Evolutionary conservation across 1,140 invertebrate species (phyloP), one percentile per base, ranked within the genome.

Genomic region (Dreissena rostriformis): DNA sequence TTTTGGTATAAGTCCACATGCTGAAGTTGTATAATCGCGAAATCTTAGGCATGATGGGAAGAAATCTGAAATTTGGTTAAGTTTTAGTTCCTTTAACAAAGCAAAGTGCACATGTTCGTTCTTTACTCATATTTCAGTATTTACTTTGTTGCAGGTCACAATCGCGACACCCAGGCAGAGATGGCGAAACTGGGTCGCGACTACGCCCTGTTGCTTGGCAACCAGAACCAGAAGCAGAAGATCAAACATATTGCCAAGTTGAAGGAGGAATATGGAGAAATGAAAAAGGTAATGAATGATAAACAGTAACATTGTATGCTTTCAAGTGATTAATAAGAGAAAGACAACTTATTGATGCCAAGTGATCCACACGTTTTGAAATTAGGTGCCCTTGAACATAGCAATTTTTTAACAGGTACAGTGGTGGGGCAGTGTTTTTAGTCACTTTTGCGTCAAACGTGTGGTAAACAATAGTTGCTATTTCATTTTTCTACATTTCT

Each of bases 151-250:
- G 15, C 71, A 91, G 90, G 91, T 26, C 71, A 81, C 57, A 90
- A 65, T 74, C 84, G 90, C 29, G 80, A 88, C 82, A 92, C 92
- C 88, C 84, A 93, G 83, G 85, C 92, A 5, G 94, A 95, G 78
- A 93, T 95, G 22, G 90, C 94, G 63, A 94, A 95, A 82, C 91
- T 96, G 51, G 94, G 94, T 22, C 89, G 94, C 63, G 95, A 96
- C 86, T 96, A 96, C 89, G 95, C 95, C 0, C 94, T 95, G 79
- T 89, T 96, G 70, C 89, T 96, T 11, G 95, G 95, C 5, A 95
- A 96, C 87, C 95, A 96, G 78, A 96, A 96, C 88, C 94, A 95
- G 76, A 96, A 95, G 82, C 96, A 96, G 87, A 96, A 95, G 88
- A 96, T 96, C 49, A 95, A 95, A 80, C 95, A 96, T 82, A 90